Percentiles rank a stretch among this genome's conserved stretches.
Evolutionary conservation across 2,797 vertebrate species (phyloP).

Genomic region (Craterocephalus amniculus): DNA sequence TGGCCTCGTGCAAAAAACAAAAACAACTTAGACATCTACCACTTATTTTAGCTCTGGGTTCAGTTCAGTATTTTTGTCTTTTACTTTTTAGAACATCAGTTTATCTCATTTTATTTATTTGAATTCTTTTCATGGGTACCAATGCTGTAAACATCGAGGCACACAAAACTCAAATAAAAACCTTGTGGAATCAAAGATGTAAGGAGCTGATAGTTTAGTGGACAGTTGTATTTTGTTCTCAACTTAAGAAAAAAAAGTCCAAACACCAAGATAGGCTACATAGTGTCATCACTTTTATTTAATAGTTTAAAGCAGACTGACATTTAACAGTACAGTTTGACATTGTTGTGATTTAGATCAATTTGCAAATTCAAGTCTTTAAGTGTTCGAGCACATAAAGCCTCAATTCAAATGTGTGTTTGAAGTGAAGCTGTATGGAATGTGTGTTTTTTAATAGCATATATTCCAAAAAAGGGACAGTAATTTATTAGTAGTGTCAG

Average conservation of each 20-base stretch:
- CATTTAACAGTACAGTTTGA: slow-evolving; percentile 20
- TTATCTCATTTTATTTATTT: no score
- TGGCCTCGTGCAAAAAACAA: no score
- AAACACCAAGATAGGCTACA: neutral
- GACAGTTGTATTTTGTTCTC: neutral
- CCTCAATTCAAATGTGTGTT: neutral
- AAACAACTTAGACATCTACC: no score
- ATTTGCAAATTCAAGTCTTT: slow-evolving; percentile 10
- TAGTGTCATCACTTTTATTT: slow-evolving; percentile 38
- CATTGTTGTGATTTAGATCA: slow-evolving; percentile 2
- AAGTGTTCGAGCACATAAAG: slow-evolving; percentile 17
- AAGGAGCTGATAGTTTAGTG: neutral
- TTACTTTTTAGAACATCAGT: no score
- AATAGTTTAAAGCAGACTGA: slow-evolving; percentile 30
- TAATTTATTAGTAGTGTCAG: slow-evolving; percentile 5
- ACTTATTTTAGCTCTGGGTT: no score
- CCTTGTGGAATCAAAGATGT: neutral
- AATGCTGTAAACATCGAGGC: no score
- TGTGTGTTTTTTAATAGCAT: slow-evolving; percentile 10
- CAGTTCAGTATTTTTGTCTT: no score
- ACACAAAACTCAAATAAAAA: no score
- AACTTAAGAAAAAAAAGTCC: neutral
- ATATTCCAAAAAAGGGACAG: slow-evolving; percentile 6
- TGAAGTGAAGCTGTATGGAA: neutral
- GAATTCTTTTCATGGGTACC: no score